Percentiles rank a stretch among this genome's conserved stretches.
These are phyloP conservation scores for Choreutis nemorana DNA, from an alignment of 2,888 invertebrate genomes.

Conservation along the genomic window DNA sequence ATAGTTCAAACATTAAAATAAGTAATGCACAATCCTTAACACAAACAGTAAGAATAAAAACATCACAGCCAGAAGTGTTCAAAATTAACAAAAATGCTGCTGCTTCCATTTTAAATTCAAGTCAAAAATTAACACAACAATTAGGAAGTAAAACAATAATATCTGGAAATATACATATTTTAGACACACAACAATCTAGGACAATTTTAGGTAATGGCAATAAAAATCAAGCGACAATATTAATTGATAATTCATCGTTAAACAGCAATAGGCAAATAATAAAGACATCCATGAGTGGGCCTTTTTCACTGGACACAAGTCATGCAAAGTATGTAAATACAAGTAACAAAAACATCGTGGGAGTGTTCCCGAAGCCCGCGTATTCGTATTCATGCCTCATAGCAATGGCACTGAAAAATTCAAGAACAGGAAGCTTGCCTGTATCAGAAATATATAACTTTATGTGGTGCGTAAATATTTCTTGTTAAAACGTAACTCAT, in stretches of 20 bases:
- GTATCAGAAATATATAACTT: constrained; percentile 99
- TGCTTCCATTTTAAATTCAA: constrained; percentile 55
- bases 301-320: constrained; percentile 46
- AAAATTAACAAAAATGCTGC: constrained; percentile 55
- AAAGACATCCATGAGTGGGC: constrained; percentile 48
- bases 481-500: background rate
- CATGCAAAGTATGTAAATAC: constrained; percentile 48
- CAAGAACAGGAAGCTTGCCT: constrained; percentile 90
- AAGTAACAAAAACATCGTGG: constrained; percentile 51
- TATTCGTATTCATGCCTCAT: constrained; percentile 98
- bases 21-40: constrained; percentile 20
- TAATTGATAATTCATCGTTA: constrained; percentile 57
- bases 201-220: constrained; percentile 56
- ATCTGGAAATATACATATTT: constrained; percentile 62
- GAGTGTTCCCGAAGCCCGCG: constrained; percentile 91
- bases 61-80: constrained; percentile 42
- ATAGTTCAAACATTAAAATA: constrained; percentile 38
- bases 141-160: constrained; percentile 59
- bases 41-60: constrained; percentile 50
- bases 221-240: constrained; percentile 55
- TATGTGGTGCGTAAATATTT: constrained; percentile 81
- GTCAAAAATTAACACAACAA: constrained; percentile 49
- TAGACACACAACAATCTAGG: constrained; percentile 58
- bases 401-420: constrained; percentile 97
- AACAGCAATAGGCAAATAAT: constrained; percentile 57